These are phyloP conservation scores for Acridotheres tristis DNA, from an alignment of 2,797 vertebrate genomes.

Conservation along the genomic window DNA sequence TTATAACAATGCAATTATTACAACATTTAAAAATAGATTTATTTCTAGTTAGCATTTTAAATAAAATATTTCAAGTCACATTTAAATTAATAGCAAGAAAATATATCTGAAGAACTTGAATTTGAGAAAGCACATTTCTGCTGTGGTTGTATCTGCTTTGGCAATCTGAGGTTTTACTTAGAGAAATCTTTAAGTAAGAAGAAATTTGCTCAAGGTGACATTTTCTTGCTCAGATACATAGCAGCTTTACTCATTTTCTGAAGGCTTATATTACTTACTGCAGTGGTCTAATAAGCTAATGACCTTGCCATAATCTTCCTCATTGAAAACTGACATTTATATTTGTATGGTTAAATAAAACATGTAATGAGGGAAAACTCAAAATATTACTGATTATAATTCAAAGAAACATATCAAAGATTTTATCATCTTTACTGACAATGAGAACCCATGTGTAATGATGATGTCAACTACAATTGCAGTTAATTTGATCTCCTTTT, in stretches of 20 bases:
- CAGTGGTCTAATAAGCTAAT: constrained; percentile 49
- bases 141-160: not conserved
- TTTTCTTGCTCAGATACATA: constrained; percentile 31
- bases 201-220: constrained; percentile 55
- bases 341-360: constrained; percentile 73
- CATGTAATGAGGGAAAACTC: constrained; percentile 33
- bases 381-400: constrained; percentile 18
- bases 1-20: constrained; percentile 27
- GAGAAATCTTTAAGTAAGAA: constrained; percentile 50
- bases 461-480: constrained; percentile 43
- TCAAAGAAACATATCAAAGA: constrained; percentile 44
- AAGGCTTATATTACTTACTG: constrained; percentile 46
- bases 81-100: constrained; percentile 8
- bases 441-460: constrained; percentile 54
- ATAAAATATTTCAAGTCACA: constrained; percentile 21
- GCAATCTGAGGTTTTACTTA: not conserved
- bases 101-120: not conserved
- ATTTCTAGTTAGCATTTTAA: constrained; percentile 7
- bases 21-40: constrained; percentile 16
- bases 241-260: constrained; percentile 49
- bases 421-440: constrained; percentile 59
- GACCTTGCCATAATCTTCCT: constrained; percentile 70
- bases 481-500: constrained; percentile 41
- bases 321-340: constrained; percentile 56
- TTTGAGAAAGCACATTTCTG: constrained; percentile 4